Base-by-base conservation (phyloP, 2,113 vertebrate species). In the Kryptolebias marmoratus region DNA sequence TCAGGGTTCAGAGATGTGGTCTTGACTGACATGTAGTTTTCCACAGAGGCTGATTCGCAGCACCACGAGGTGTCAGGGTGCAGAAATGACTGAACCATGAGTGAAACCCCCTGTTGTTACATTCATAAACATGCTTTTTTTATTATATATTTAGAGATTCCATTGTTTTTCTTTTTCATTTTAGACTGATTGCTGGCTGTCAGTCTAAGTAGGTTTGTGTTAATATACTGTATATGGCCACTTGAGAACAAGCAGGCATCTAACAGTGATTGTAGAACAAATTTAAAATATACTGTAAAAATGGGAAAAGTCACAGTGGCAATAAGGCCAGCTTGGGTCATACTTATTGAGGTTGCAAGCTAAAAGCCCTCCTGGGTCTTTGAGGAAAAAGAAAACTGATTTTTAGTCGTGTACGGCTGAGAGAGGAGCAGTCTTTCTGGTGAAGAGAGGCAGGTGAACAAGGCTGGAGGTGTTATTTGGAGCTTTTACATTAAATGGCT, bases 71-170 rank as follows among this genome's bases (percentile, higher is more conserved):
- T 78, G 80, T 82, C 83, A 78, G 74, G 71, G 64, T 77, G 62
- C 77, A 81, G 56, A 39, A 76, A 79, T 80, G 70, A 84, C 68
- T 88, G 87, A 87, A 85, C 76, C 80, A 11, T 80, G 71, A 58
- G 56, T 71, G 67, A 84, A 49, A 32, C 50, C 69, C 71, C 75
- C 56, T 5, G 64, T n/a, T 13, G 56, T 31, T 57, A 67, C 70
- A 71, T 72, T 70, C 14, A 73, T 45, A 61, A 58, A 50, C 63
- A 64, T 18, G 48, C 30, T 47, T 16, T 9, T 14, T 30, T 44
- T 60, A 15, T 45, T 60, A 0, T 13, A 31, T 11, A 61, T 58
- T 5, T 27, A 13, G 6, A 64, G 49, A 49, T 36, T 13, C 4
- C 28, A 56, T 64, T 55, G 12, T 55, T 48, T 64, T 2, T 55